phyloP scores from a whole-genome alignment of 2,888 invertebrate species.

The Morinoia aosen region DNA sequence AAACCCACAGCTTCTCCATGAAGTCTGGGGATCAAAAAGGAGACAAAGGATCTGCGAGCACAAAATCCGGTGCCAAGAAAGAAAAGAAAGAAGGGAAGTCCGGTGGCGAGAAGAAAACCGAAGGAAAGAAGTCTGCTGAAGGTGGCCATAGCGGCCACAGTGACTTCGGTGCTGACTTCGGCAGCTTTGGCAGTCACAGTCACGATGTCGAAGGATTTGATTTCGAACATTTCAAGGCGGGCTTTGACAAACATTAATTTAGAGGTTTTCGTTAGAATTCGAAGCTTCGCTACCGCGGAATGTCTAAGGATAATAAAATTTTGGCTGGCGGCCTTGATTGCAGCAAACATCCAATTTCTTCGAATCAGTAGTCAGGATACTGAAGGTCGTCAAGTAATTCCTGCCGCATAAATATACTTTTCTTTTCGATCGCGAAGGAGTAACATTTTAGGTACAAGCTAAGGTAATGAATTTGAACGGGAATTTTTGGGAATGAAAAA shows the following conservation, averaged over 20 bases:
- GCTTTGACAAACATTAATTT: not conserved
- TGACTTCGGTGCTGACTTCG: conserved; percentile 41
- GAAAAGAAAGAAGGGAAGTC: conserved; percentile 32
- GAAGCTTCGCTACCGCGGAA: not conserved
- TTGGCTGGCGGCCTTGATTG: not conserved
- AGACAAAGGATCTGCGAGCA: conserved; percentile 31
- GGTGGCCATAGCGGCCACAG: conserved; percentile 20
- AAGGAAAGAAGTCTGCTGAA: conserved; percentile 25
- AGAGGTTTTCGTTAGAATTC: not conserved
- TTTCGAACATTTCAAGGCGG: conserved; percentile 26
- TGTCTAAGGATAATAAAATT: not conserved
- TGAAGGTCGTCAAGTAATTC: not conserved
- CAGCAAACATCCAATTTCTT: not conserved
- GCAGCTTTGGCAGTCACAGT: conserved; percentile 38
- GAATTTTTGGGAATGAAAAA: not conserved
- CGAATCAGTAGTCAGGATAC: not conserved
- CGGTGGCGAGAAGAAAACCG: conserved; percentile 20
- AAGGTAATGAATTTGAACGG: not conserved
- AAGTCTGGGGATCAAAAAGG: conserved; percentile 23
- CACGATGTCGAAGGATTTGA: conserved; percentile 53
- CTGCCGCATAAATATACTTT: not conserved
- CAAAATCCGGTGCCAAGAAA: conserved; percentile 18
- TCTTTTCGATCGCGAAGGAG: not conserved
- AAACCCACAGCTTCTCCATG: conserved; percentile 42
- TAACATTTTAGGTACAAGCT: not conserved